Evolutionary conservation across 2,797 vertebrate genomes (phyloP), one percentile per base, ranked within the genome.

Genomic region (Iguana delicatissima): DNA sequence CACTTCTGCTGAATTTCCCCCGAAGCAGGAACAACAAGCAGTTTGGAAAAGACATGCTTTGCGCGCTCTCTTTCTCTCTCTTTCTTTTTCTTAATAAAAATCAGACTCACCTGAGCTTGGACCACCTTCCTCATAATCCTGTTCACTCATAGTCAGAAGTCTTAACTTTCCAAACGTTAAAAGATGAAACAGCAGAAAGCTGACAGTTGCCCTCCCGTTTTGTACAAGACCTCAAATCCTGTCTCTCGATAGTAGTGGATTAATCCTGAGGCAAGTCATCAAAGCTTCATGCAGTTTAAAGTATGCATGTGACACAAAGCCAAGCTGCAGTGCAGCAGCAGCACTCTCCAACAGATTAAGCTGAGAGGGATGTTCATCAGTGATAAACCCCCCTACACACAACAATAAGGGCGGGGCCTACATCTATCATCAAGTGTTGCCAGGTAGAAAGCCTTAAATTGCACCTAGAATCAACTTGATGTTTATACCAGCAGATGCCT

Each of bases 261-360:
- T 96, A 96, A 95, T 95, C 93, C 94, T 85, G 90, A 94, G 93
- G 94, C 88, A 94, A 96, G 92, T 93, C 92, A 93, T 96, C 95
- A 96, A 94, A 92, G 89, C 92, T 89, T 88, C 79, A 90, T 50
- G 91, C 82, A 91, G 91, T 79, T 93, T 82, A 94, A 94, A 93
- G 92, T 89, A 73, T n/a, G 92, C 94, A 93, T 91, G 90, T 86
- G 92, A 93, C 91, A 92, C 84, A 93, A 90, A 93, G 93, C 76
- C 92, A 87, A 94, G 92, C 92, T 92, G 92, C 94, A 92, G 0
- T 67, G 89, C 90, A 89, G 90, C 42, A 90, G 89, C 76, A 92
- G 86, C 91, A 89, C 84, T 62, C 91, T 77, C 87, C 87, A 57
- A 92, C 82, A 91, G 89, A 93, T 93, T 94, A 96, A 96, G 89